Conservation (phyloP, 1,140 invertebrate genomes). For the Cydia splendana region DNA sequence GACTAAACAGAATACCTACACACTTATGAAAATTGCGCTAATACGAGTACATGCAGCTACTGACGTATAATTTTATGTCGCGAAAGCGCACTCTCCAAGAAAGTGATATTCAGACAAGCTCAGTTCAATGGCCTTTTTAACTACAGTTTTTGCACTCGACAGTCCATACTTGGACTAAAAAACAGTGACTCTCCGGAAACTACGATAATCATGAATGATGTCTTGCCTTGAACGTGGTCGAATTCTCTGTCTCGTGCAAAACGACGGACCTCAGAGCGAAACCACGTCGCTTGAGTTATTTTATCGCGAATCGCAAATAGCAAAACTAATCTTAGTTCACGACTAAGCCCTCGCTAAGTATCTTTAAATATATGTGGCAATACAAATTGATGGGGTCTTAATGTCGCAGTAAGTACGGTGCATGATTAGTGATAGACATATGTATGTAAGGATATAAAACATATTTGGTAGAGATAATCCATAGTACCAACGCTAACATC, state of each 20-base stretch:
- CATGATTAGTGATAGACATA: too few species aligned
- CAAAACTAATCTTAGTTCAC: background rate
- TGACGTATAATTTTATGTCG: too few species aligned
- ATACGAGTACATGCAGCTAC: too few species aligned
- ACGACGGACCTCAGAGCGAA: background rate
- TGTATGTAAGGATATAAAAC: too few species aligned
- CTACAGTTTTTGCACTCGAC: background rate
- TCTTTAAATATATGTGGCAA: constrained; percentile 1
- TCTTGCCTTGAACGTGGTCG: constrained; percentile 30
- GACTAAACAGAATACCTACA: too few species aligned
- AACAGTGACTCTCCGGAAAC: constrained; percentile 18
- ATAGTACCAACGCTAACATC: too few species aligned
- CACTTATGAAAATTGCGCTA: too few species aligned
- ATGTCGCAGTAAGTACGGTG: too few species aligned
- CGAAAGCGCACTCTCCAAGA: too few species aligned
- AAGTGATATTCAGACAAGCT: too few species aligned
- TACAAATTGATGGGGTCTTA: background rate
- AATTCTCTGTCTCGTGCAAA: background rate
- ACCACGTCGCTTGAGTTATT: background rate
- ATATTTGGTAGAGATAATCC: too few species aligned
- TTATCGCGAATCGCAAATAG: background rate
- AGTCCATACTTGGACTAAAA: constrained; percentile 8
- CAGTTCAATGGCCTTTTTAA: too few species aligned
- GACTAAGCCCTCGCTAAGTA: constrained; percentile 6
- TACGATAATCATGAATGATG: constrained; percentile 22